Evolutionary conservation across 2,888 invertebrate species (phyloP).

Genomic region (Choristoneura rosaceana): DNA sequence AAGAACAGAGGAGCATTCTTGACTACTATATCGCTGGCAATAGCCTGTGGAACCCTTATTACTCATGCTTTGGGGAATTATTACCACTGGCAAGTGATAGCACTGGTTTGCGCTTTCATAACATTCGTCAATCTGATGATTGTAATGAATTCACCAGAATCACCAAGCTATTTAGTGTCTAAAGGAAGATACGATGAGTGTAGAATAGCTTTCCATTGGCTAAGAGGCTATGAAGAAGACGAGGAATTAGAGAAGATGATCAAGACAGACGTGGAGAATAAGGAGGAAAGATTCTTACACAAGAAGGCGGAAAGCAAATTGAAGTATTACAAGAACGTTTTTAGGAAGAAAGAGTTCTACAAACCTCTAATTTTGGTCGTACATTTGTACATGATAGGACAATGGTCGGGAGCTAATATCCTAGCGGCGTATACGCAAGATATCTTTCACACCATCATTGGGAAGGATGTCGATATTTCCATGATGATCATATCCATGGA

Average conservation of each 20-base stretch:
- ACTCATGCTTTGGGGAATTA: conserved; percentile 84
- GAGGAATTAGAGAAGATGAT: conserved; percentile 62
- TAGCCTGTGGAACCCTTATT: conserved; percentile 82
- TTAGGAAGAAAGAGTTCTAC: conserved; percentile 53
- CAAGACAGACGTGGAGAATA: conserved; percentile 41
- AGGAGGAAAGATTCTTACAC: conserved; percentile 29
- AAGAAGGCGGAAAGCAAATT: conserved; percentile 23
- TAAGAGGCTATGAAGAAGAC: conserved; percentile 66
- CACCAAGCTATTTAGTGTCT: conserved; percentile 84
- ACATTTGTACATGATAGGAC: conserved; percentile 50
- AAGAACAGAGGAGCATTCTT: conserved; percentile 83
- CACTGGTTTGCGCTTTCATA: conserved; percentile 66
- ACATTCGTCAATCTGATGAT: conserved; percentile 62
- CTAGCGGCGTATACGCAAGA: conserved; percentile 50
- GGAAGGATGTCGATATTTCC: conserved; percentile 44
- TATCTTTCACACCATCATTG: conserved; percentile 47
- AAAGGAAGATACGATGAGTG: conserved; percentile 77
- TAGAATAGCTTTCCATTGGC: conserved; percentile 76
- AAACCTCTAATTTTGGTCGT: conserved; percentile 54
- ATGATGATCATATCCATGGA: conserved; percentile 47
- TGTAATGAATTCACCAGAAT: conserved; percentile 72
- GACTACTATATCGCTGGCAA: conserved; percentile 81
- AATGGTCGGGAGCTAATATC: conserved; percentile 54
- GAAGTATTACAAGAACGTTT: conserved; percentile 41
- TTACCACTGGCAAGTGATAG: conserved; percentile 75